phyloP scores from a whole-genome alignment of 2,113 vertebrate species.

The Triplophysa rosa region DNA sequence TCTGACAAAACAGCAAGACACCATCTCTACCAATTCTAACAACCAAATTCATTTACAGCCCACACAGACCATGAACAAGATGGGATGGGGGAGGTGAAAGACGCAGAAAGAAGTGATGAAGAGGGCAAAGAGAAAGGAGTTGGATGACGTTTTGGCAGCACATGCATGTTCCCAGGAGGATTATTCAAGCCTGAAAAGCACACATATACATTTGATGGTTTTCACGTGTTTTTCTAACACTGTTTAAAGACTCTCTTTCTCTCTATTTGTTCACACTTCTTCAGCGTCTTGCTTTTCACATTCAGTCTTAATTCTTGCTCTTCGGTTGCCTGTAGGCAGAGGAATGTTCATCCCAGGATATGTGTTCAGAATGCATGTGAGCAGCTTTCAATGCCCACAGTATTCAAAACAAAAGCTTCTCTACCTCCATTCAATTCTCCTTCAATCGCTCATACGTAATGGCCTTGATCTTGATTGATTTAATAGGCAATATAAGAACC shows the following conservation, averaged over 20 bases:
- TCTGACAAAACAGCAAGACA: constrained; percentile 46
- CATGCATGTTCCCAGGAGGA: constrained; percentile 76
- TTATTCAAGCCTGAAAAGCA: constrained; percentile 66
- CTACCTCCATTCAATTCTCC: background rate
- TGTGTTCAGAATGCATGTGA: background rate
- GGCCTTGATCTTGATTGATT: background rate
- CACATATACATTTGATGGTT: constrained; percentile 24
- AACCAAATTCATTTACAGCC: constrained; percentile 24
- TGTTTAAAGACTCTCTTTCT: constrained; percentile 27
- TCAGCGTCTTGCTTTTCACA: background rate
- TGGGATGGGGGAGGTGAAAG: constrained; percentile 50
- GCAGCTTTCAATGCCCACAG: background rate
- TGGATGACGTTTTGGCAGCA: constrained; percentile 74
- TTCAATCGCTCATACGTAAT: background rate
- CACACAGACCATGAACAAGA: constrained; percentile 20
- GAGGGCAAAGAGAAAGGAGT: constrained; percentile 54
- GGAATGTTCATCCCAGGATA: no score
- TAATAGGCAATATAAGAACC: background rate
- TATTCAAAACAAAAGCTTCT: background rate
- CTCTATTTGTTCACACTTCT: background rate
- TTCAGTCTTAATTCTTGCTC: constrained; percentile 6
- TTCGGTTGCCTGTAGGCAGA: background rate
- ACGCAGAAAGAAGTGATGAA: constrained; percentile 56
- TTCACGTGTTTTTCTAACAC: constrained; percentile 43
- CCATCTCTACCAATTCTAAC: constrained; percentile 45